A percentile compares a stretch with the other conserved stretches of the same genome.
phyloP scores from a whole-genome alignment of 2,797 vertebrate species.

The Mormyrops boulengeri region DNA sequence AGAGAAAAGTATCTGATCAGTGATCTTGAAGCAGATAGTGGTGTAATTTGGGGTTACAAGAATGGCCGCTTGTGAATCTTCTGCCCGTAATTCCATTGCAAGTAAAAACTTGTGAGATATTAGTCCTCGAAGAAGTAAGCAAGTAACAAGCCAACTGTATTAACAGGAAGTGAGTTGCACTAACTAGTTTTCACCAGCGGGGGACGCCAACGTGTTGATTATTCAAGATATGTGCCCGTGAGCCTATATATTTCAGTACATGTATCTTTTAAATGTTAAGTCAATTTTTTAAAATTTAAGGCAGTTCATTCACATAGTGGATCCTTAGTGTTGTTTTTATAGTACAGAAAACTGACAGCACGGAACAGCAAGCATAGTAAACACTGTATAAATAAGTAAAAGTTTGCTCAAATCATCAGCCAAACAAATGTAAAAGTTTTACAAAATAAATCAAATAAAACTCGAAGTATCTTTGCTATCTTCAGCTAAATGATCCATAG shows the following conservation, averaged over 20 bases:
- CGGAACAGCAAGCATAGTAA: neutral
- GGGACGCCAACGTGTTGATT: neutral
- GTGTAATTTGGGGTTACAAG: neutral
- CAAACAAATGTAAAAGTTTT: neutral
- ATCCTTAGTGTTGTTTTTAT: neutral
- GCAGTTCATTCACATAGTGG: neutral
- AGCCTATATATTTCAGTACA: neutral
- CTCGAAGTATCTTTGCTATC: neutral
- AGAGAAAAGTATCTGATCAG: neutral
- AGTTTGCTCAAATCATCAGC: neutral
- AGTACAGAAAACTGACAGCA: neutral
- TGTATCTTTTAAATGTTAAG: neutral
- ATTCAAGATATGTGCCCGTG: neutral
- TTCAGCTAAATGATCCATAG: neutral
- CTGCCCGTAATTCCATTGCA: neutral
- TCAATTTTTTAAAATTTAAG: neutral
- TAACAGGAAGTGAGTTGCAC: neutral
- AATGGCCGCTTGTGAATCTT: neutral
- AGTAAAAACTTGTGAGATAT: neutral
- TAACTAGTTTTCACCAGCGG: neutral
- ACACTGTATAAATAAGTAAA: neutral
- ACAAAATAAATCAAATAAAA: neutral
- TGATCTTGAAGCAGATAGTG: neutral
- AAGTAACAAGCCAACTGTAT: neutral
- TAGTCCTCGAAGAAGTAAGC: neutral